Conservation (phyloP, 2,113 vertebrate species). For the Prolemur simus region DNA sequence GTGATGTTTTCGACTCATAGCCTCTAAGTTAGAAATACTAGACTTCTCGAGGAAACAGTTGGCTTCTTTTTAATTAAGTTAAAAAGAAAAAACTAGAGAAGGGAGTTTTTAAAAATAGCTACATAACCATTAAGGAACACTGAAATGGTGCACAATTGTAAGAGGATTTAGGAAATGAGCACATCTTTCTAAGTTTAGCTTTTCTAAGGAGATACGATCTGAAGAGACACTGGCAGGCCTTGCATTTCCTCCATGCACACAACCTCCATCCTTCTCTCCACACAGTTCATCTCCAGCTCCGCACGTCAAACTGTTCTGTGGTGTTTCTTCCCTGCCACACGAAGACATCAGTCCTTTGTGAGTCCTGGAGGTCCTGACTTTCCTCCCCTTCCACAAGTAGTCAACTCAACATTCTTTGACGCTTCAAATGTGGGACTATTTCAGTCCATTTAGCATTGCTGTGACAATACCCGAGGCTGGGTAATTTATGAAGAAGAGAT, state of each 20-base stretch:
- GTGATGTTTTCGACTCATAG: not conserved
- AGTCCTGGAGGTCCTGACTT: not conserved
- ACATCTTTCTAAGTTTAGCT: not conserved
- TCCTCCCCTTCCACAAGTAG: not conserved
- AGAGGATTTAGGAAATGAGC: not conserved
- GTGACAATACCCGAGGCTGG: not conserved
- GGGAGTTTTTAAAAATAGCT: not conserved
- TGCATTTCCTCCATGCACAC: not conserved
- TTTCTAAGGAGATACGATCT: not conserved
- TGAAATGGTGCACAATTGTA: not conserved
- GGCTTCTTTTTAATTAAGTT: not conserved
- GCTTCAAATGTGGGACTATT: not conserved
- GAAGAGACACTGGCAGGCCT: not conserved
- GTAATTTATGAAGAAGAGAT: not conserved
- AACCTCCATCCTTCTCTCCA: not conserved
- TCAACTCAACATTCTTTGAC: not conserved
- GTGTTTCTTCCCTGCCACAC: not conserved
- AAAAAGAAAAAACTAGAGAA: not conserved
- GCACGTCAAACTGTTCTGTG: not conserved
- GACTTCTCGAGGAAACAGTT: not conserved
- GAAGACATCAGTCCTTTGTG: not conserved
- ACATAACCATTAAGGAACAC: not conserved
- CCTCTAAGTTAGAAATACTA: not conserved
- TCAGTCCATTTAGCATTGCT: not conserved
- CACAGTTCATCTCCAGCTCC: not conserved